Evolutionary conservation across 53 echinoderm and acorn worm species (phyloP).

Genomic region (Glandiceps talaboti): DNA sequence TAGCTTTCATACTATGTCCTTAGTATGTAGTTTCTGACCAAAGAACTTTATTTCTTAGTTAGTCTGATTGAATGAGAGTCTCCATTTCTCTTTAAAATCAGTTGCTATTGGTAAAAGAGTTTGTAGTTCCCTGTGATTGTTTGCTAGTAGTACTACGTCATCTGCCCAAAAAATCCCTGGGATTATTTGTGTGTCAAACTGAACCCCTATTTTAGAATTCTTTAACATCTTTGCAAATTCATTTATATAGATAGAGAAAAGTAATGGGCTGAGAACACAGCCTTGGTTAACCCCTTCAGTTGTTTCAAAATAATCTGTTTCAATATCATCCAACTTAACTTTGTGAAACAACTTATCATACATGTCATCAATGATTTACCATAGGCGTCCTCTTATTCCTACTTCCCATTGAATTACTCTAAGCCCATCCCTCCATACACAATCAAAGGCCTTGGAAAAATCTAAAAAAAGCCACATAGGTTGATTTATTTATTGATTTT

Average conservation of each 20-base stretch:
- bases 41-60: constrained; percentile 13
- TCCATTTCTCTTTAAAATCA: constrained; percentile 3
- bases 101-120: background rate
- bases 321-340: constrained; percentile 16
- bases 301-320: constrained; percentile 9
- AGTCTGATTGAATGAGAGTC: constrained; percentile 7
- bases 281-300: constrained; percentile 21
- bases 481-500: constrained; percentile 3
- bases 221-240: constrained; percentile 16
- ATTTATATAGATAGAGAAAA: constrained; percentile 10
- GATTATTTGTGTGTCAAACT: background rate
- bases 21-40: background rate
- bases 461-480: constrained; percentile 12
- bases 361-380: constrained; percentile 10
- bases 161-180: constrained; percentile 19
- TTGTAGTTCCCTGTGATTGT: constrained; percentile 3
- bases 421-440: constrained; percentile 18
- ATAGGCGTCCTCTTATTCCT: constrained; percentile 15
- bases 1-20: background rate
- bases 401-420: constrained; percentile 3
- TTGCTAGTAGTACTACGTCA: constrained; percentile 4
- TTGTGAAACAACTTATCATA: constrained; percentile 6
- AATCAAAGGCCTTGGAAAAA: constrained; percentile 12
- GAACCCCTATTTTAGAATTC: constrained; percentile 6
- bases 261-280: constrained; percentile 17